phyloP scores from a whole-genome alignment of 2,797 vertebrate genomes.

The Propithecus deckenii region DNA sequence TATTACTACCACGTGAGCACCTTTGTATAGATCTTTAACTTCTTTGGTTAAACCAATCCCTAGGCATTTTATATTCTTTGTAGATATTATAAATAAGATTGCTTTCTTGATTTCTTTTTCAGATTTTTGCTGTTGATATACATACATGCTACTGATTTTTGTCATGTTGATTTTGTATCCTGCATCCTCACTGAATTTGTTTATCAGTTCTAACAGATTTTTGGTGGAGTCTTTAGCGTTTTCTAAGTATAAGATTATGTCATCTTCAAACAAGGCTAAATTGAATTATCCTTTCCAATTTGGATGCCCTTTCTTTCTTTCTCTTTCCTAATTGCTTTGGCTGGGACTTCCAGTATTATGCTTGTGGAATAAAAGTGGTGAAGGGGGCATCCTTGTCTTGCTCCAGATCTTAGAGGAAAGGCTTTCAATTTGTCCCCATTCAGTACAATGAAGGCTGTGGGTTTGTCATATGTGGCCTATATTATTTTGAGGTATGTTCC shows the following conservation, averaged over 20 bases:
- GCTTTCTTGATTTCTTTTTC: background rate
- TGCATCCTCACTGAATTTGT: background rate
- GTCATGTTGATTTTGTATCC: background rate
- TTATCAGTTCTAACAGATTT: background rate
- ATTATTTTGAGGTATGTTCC: background rate
- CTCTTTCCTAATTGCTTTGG: background rate
- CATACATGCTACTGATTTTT: background rate
- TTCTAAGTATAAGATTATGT: background rate
- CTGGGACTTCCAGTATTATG: background rate
- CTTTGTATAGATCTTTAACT: background rate
- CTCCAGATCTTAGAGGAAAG: background rate
- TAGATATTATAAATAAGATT: background rate
- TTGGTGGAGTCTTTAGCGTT: background rate
- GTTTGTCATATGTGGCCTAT: background rate
- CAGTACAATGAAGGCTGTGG: background rate
- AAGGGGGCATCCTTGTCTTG: background rate
- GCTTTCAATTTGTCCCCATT: background rate
- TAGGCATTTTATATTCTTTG: background rate
- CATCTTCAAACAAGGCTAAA: background rate
- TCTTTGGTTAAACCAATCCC: background rate
- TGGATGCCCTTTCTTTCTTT: background rate
- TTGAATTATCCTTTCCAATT: background rate
- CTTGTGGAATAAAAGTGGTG: background rate
- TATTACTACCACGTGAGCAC: too few species aligned
- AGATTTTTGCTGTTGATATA: background rate